These are phyloP conservation scores for Athripsodes cinereus DNA, from an alignment of 2,888 invertebrate genomes.

Conservation along the genomic window DNA sequence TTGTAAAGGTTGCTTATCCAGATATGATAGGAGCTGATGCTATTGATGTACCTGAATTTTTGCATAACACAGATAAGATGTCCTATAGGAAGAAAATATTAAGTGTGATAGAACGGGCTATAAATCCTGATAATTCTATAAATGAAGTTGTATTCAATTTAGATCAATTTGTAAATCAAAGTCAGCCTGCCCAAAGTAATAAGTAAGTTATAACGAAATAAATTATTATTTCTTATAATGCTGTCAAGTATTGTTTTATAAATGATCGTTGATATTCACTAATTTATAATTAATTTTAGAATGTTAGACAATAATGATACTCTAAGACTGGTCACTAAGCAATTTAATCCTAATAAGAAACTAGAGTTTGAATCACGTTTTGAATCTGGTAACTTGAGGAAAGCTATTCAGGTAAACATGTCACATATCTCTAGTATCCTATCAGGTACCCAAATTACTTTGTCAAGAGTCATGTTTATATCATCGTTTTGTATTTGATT, in stretches of 20 bases:
- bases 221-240: too few species aligned
- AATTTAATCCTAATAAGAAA: slow-evolving; percentile 37
- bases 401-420: slow-evolving; percentile 69
- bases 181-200: background rate
- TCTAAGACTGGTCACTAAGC: slow-evolving; percentile 41
- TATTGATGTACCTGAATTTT: slow-evolving; percentile 51
- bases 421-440: too few species aligned
- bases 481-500: background rate
- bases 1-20: slow-evolving; percentile 71
- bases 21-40: slow-evolving; percentile 60
- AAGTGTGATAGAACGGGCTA: slow-evolving; percentile 48
- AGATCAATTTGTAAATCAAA: slow-evolving; percentile 43
- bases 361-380: slow-evolving; percentile 78
- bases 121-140: slow-evolving; percentile 53
- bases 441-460: too few species aligned
- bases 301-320: slow-evolving; percentile 48
- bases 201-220: background rate
- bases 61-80: slow-evolving; percentile 48
- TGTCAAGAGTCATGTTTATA: background rate
- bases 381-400: slow-evolving; percentile 79
- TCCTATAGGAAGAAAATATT: slow-evolving; percentile 21
- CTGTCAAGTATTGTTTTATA: too few species aligned
- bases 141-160: slow-evolving; percentile 66
- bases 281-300: too few species aligned
- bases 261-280: too few species aligned